Evolutionary conservation across 2,113 vertebrate species (phyloP).

Genomic region (Chloropsis hardwickii): DNA sequence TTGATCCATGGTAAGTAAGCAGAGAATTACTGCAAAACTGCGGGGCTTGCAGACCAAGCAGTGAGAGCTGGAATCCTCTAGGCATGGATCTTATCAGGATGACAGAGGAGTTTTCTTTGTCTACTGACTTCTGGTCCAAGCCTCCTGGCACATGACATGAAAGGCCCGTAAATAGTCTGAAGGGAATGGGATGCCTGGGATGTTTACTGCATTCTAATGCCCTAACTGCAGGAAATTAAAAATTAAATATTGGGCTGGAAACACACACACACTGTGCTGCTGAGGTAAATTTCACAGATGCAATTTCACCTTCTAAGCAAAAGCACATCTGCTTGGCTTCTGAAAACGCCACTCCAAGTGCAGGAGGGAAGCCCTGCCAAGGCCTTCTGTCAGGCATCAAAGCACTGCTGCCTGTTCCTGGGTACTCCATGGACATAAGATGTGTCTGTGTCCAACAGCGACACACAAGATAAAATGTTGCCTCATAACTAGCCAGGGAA

Average conservation of each 20-base stretch:
- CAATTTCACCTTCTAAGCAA: slow-evolving; percentile 65
- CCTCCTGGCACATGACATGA: slow-evolving; percentile 43
- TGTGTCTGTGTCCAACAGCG: neutral
- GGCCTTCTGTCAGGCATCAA: neutral
- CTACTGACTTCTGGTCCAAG: slow-evolving; percentile 43
- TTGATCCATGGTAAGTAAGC: neutral
- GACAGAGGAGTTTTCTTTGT: slow-evolving; percentile 40
- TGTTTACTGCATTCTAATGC: slow-evolving; percentile 18
- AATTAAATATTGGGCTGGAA: slow-evolving; percentile 39
- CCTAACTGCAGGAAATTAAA: slow-evolving; percentile 65
- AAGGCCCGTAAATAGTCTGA: slow-evolving; percentile 60
- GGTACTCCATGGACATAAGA: neutral
- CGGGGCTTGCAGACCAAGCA: neutral
- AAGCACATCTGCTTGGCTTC: slow-evolving; percentile 65
- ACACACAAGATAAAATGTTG: neutral
- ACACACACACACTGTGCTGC: neutral
- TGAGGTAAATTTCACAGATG: slow-evolving; percentile 62
- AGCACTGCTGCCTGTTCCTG: slow-evolving; percentile 1
- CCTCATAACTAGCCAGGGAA: neutral
- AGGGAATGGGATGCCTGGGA: slow-evolving; percentile 61
- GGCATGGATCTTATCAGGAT: slow-evolving; percentile 41
- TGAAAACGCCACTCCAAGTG: neutral
- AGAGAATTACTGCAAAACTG: neutral
- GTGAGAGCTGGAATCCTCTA: neutral
- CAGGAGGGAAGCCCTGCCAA: slow-evolving; percentile 32